A percentile compares a stretch with the other conserved stretches of the same genome.
phyloP scores from a whole-genome alignment of 2,797 vertebrate species.

The Taenioides sp. region DNA sequence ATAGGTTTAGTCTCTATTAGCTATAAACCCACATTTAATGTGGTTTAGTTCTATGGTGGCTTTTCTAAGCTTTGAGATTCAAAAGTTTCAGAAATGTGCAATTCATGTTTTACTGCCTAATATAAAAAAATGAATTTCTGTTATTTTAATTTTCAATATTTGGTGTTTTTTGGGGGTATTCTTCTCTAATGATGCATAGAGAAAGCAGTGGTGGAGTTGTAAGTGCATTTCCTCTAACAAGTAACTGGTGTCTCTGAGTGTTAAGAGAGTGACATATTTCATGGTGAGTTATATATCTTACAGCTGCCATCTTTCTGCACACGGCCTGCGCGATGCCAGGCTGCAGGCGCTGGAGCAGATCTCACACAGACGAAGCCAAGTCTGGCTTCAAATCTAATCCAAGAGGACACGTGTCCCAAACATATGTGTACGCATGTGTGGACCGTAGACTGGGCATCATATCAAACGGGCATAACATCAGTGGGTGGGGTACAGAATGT shows the following conservation, averaged over 20 bases:
- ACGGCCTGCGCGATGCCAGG: conserved; percentile 49
- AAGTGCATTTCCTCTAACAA: conserved; percentile 35
- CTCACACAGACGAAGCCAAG: conserved; percentile 60
- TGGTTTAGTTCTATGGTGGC: neutral
- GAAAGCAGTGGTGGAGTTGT: conserved; percentile 23
- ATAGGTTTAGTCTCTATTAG: neutral
- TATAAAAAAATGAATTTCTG: neutral
- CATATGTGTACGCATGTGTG: conserved; percentile 28
- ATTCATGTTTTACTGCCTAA: too few species aligned
- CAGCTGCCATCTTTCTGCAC: conserved; percentile 52
- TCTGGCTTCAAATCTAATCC: conserved; percentile 35
- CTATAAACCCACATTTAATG: neutral
- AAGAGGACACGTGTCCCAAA: conserved; percentile 25
- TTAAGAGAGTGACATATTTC: conserved; percentile 36
- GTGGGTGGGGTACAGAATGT: neutral
- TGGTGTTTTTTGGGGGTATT: neutral
- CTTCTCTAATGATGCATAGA: neutral
- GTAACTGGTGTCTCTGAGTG: conserved; percentile 35
- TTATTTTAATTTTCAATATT: neutral
- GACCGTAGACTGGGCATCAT: conserved; percentile 1
- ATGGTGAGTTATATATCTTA: conserved; percentile 64
- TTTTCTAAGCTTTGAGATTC: too few species aligned
- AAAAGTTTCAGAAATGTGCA: too few species aligned
- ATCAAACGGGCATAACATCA: neutral
- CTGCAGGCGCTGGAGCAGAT: conserved; percentile 46